These are phyloP conservation scores for Cephus nigrinus DNA, from an alignment of 2,888 invertebrate genomes.

Conservation along the genomic window DNA sequence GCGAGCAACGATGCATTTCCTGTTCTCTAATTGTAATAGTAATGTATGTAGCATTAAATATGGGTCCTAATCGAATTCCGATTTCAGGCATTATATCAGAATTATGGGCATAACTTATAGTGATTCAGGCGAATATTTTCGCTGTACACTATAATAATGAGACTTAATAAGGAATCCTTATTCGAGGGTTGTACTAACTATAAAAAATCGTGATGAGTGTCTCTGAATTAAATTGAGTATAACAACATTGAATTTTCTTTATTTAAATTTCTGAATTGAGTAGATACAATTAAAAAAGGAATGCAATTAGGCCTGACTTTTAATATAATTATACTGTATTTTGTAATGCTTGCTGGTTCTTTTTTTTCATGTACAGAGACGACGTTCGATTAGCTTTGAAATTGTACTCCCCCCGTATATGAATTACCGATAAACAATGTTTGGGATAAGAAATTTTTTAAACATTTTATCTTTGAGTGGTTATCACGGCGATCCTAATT, in stretches of 20 bases:
- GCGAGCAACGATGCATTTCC: slow-evolving; percentile 2
- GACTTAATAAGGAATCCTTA: not conserved
- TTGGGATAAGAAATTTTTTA: not conserved
- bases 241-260: not conserved
- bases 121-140: not conserved
- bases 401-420: not conserved
- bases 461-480: not conserved
- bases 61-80: not conserved
- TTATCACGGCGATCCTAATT: not conserved
- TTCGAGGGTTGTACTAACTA: not conserved
- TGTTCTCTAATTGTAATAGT: slow-evolving; percentile 6
- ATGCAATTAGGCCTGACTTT: not conserved
- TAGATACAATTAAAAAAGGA: not conserved
- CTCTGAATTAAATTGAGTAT: too few relatives aligned
- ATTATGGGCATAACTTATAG: not conserved
- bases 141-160: not conserved
- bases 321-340: not conserved
- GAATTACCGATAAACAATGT: not conserved
- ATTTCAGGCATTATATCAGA: not conserved
- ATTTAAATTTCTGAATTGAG: not conserved
- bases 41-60: slow-evolving; percentile 5
- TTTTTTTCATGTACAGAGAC: not conserved
- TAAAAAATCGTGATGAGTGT: too few relatives aligned
- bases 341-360: not conserved
- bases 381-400: not conserved